Percentiles rank a stretch among this genome's conserved stretches.
phyloP scores from a whole-genome alignment of 2,888 invertebrate genomes.

The Dryomyza anilis region DNA sequence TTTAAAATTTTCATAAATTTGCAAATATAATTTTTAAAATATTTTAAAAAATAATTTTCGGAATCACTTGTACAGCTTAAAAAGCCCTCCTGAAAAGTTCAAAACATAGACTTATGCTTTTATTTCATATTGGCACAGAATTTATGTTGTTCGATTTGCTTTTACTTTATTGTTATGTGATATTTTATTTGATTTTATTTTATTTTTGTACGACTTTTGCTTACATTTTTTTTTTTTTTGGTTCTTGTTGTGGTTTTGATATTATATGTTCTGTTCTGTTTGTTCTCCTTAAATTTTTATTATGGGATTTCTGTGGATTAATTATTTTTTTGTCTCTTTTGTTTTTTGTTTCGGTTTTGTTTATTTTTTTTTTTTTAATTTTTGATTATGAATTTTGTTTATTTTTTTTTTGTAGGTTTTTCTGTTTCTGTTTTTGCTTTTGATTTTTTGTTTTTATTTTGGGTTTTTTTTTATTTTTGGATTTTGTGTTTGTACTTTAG shows the following conservation, averaged over 20 bases:
- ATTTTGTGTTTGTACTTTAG: background rate
- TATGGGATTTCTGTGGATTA: background rate
- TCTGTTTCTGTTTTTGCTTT: background rate
- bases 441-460: background rate
- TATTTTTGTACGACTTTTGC: background rate
- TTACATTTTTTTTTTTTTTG: background rate
- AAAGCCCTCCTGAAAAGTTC: too few species aligned
- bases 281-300: background rate
- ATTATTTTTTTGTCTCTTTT: background rate
- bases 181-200: background rate
- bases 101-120: too few species aligned
- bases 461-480: background rate
- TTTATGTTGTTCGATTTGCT: too few species aligned
- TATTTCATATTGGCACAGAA: too few species aligned
- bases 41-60: too few species aligned
- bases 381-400: background rate
- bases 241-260: too few species aligned
- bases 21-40: too few species aligned
- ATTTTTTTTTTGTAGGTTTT: background rate
- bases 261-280: background rate
- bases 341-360: too few species aligned
- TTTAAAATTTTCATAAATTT: too few species aligned
- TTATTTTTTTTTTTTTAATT: background rate
- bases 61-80: too few species aligned
- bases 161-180: too few species aligned